Evolutionary conservation across 1,140 invertebrate species (phyloP).

Genomic region (Drosophila suzukii): DNA sequence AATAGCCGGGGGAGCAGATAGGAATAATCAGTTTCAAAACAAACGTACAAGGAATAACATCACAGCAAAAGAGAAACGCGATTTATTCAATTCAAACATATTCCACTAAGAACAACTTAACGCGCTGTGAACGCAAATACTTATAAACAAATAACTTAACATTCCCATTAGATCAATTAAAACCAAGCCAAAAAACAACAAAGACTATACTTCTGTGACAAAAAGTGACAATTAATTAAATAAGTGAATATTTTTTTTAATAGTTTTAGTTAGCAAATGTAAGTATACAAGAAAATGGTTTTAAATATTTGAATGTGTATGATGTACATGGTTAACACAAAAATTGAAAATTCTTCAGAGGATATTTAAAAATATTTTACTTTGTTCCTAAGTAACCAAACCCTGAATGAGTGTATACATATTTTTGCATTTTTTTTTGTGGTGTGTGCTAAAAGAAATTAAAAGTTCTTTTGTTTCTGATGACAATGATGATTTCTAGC

Average conservation of each 20-base stretch:
- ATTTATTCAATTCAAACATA: constrained; percentile 16
- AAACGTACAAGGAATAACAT: constrained; percentile 68
- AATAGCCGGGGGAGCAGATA: constrained; percentile 60
- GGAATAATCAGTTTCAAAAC: constrained; percentile 68
- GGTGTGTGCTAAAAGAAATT: neutral
- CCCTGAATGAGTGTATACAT: neutral
- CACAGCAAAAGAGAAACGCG: constrained; percentile 53
- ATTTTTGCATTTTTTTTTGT: neutral
- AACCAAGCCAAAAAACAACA: constrained; percentile 70
- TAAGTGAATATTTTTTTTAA: constrained; percentile 41
- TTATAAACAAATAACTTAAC: constrained; percentile 23
- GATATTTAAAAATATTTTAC: neutral
- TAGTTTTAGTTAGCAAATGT: constrained; percentile 69
- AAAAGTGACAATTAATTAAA: constrained; percentile 58
- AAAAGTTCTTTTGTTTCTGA: neutral
- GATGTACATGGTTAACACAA: no score
- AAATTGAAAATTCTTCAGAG: no score
- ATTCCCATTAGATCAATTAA: constrained; percentile 22
- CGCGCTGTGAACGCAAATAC: constrained; percentile 55
- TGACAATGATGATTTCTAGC: no score
- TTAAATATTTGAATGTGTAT: neutral
- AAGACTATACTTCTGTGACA: constrained; percentile 49
- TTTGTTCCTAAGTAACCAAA: no score
- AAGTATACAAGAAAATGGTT: constrained; percentile 36
- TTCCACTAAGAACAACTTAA: constrained; percentile 22